Evolutionary conservation across 1,140 invertebrate genomes (phyloP), one percentile per base, ranked within the genome.

Genomic region (Musca domestica): DNA sequence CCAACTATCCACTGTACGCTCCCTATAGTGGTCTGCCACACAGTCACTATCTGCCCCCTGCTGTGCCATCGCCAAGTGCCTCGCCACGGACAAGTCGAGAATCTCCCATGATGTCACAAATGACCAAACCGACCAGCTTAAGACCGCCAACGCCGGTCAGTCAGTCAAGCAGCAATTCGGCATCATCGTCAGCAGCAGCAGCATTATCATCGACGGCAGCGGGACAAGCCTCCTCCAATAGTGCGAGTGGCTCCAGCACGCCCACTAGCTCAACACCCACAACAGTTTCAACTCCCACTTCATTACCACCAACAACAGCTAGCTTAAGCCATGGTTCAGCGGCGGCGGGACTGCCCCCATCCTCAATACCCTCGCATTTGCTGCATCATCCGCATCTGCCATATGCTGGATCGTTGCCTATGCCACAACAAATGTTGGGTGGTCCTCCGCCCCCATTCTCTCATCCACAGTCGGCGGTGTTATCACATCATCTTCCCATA

Each of bases 21-120:
- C 90, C 91, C 0, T 92, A 92, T 73, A 87, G 87, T 58, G 86
- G 86, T 41, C 78, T 90, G 48, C 86, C 88, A 74, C 90, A 91
- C 74, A 89, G 87, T 70, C 86, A 87, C 49, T 87, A 86, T 73
- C 77, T 90, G 70, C 86, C 89, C 19, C 83, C 86, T 64, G 81
- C 85, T 27, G 83, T 86, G 72, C 84, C 85, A 20, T 86, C 89
- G 17, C 86, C 88, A 15, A 88, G 86, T 46, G 87, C 87, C 3
- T 88, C 88, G 22, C 85, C 87, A 15, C 86, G 88, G 22, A 88
- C 87, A 70, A 84, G 79, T 73, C 76, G 86, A 22, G 85, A 86
- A 12, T 83, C 85, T 25, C 83, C 84, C 14, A 71, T 84, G 69
- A 80, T 85, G 12, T 69, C 54, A 46, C 76, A 17, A 63, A 54